Evolutionary conservation across 1,140 invertebrate species (phyloP).

Genomic region (Dufourea novaeangliae): DNA sequence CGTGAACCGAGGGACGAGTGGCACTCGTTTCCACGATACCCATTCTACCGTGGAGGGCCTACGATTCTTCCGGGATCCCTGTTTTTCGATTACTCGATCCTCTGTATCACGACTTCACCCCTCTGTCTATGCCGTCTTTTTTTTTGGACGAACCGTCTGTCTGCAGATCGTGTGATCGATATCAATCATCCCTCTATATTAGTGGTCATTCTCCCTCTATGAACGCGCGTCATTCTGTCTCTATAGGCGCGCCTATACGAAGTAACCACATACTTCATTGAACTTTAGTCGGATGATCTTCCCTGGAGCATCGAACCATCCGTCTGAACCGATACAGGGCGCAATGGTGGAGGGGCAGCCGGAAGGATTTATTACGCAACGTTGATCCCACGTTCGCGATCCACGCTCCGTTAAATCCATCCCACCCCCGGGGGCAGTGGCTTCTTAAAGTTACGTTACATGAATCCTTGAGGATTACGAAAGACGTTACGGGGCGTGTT

Average conservation of each 20-base stretch:
- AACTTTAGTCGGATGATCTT: neutral
- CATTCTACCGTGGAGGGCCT: neutral
- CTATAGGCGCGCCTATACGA: neutral
- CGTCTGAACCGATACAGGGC: no score
- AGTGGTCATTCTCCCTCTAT: neutral
- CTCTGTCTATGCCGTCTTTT: no score
- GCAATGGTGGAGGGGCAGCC: neutral
- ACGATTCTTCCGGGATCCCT: neutral
- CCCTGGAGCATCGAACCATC: no score
- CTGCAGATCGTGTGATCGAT: no score
- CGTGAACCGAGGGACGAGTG: constrained; percentile 14
- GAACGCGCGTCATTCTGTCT: neutral
- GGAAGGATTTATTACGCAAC: constrained; percentile 21
- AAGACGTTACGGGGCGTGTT: constrained; percentile 29
- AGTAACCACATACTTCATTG: neutral
- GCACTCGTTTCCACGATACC: constrained; percentile 3
- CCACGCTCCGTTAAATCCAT: neutral
- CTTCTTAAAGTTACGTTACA: constrained; percentile 11
- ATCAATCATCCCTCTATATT: neutral
- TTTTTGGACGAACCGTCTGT: no score
- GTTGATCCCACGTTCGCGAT: neutral
- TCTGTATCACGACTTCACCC: neutral
- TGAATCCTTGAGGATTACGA: constrained; percentile 19
- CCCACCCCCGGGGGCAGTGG: neutral
- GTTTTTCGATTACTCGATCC: neutral